Evolutionary conservation across 2,113 vertebrate species (phyloP).

Genomic region (Proterorhinus semilunaris): DNA sequence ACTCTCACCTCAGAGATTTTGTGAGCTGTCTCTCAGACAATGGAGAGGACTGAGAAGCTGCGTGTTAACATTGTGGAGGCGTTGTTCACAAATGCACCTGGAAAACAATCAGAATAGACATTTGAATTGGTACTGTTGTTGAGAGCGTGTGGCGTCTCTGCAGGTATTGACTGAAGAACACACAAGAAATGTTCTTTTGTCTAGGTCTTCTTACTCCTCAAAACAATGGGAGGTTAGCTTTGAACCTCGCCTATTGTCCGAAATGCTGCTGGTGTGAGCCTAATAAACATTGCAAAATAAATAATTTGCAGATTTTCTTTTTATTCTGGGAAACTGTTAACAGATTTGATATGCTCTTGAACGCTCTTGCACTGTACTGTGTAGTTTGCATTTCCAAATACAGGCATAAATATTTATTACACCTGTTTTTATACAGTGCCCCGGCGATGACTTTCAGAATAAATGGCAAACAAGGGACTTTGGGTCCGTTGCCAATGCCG

Average conservation of each 20-base stretch:
- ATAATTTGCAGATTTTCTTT: no score
- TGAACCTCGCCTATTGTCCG: no score
- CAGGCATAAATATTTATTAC: conserved; percentile 64
- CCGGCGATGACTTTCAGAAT: conserved; percentile 59
- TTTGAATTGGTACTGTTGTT: conserved; percentile 66
- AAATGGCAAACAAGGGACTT: conserved; percentile 61
- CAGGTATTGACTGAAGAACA: background rate
- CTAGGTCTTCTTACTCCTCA: no score
- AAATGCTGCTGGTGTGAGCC: no score
- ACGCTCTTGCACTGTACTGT: background rate
- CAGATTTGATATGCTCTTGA: background rate
- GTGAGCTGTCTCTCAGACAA: conserved; percentile 38
- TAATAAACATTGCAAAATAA: no score
- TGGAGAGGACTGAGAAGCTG: background rate
- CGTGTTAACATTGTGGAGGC: conserved; percentile 25
- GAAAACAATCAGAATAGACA: conserved; percentile 51
- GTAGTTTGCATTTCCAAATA: conserved; percentile 60
- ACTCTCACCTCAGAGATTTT: conserved; percentile 61
- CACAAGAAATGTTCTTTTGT: background rate
- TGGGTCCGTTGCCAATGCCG: conserved; percentile 49
- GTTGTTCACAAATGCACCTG: conserved; percentile 34
- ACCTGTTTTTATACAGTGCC: conserved; percentile 24
- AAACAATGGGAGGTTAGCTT: no score
- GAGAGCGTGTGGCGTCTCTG: conserved; percentile 12
- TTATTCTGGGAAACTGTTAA: no score